Conservation (phyloP, 2,888 invertebrate genomes). For the Tetheella fluctuosa region DNA sequence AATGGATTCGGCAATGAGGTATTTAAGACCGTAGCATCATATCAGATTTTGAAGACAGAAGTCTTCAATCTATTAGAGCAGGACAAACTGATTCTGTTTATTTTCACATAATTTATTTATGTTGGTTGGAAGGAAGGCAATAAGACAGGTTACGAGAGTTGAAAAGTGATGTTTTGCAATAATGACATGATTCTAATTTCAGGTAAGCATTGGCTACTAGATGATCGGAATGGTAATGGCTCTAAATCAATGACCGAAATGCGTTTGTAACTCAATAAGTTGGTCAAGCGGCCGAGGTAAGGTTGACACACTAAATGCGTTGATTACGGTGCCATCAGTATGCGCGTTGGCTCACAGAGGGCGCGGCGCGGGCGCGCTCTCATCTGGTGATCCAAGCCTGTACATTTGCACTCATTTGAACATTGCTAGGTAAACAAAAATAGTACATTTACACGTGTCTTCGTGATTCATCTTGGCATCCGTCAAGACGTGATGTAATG, state of each 20-base stretch:
- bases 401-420: conserved; percentile 4
- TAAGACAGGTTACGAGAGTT: background rate
- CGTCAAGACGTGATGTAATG: conserved; percentile 5
- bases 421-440: conserved; percentile 1
- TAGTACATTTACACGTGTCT: conserved; percentile 1
- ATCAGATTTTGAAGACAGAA: conserved; percentile 19
- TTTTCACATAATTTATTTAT: background rate
- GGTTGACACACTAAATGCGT: conserved; percentile 46
- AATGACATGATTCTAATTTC: conserved; percentile 52
- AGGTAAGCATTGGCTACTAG: conserved; percentile 41
- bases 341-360: conserved; percentile 44
- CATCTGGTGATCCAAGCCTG: conserved; percentile 2
- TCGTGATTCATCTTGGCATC: background rate
- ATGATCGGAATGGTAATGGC: conserved; percentile 69
- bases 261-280: conserved; percentile 64
- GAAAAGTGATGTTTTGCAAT: conserved; percentile 42
- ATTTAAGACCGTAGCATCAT: background rate
- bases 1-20: background rate
- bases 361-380: conserved; percentile 14
- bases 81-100: conserved; percentile 16
- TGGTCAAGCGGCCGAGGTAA: conserved; percentile 68
- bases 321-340: conserved; percentile 58
- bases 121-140: background rate
- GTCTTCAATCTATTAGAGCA: conserved; percentile 23
- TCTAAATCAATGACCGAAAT: conserved; percentile 62